Evolutionary conservation across 2,888 invertebrate genomes (phyloP).

Genomic region (Agrotis clavis): DNA sequence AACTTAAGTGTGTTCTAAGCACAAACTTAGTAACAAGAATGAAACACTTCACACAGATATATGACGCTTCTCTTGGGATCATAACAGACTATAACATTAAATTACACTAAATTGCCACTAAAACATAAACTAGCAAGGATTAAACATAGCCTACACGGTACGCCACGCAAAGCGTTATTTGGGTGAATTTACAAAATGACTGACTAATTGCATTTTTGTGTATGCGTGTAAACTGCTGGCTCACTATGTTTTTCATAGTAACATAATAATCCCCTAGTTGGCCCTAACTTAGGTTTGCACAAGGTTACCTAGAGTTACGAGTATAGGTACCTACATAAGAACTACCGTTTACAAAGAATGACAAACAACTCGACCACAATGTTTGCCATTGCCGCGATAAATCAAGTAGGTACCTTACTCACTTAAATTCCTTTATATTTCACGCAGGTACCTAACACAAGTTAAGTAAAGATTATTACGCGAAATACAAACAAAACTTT

Average conservation of each 20-base stretch:
- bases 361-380: conserved; percentile 20
- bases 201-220: conserved; percentile 48
- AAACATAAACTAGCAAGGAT: conserved; percentile 23
- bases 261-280: background rate
- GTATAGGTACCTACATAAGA: too few relatives aligned
- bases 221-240: conserved; percentile 9
- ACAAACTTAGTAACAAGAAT: conserved; percentile 25
- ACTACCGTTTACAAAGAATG: conserved; percentile 31
- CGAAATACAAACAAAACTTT: conserved; percentile 48
- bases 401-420: conserved; percentile 2
- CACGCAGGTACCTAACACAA: background rate
- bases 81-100: conserved; percentile 32
- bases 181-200: conserved; percentile 26
- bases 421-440: conserved; percentile 25
- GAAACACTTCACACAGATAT: conserved; percentile 17
- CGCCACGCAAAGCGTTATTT: conserved; percentile 4
- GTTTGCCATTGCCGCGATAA: conserved; percentile 1
- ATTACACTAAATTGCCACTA: conserved; percentile 36
- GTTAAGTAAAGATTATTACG: conserved; percentile 47
- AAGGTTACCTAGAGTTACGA: conserved; percentile 6
- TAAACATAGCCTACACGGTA: conserved; percentile 18
- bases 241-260: conserved; percentile 17
- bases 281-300: background rate
- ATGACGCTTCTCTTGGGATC: conserved; percentile 28
- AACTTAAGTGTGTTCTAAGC: background rate